A percentile compares a stretch with the other conserved stretches of the same genome.
Evolutionary conservation across 2,888 invertebrate species (phyloP).

Genomic region (Netelia inedita): DNA sequence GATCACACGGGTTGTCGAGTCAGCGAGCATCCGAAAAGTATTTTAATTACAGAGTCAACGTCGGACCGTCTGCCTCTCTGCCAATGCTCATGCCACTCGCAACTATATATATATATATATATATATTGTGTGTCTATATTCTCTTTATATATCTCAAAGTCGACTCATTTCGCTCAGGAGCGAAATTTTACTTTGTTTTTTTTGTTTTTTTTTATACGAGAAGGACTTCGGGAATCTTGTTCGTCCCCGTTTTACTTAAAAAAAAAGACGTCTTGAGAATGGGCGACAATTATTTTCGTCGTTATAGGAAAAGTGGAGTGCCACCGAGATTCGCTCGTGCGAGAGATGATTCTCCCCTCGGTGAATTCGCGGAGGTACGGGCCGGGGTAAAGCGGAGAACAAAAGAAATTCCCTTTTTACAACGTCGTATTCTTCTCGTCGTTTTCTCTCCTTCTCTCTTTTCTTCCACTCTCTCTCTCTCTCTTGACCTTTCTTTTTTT

Average conservation of each 20-base stretch:
- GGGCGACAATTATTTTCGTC: slow-evolving; percentile 46
- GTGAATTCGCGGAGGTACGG: background rate
- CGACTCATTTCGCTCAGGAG: slow-evolving; percentile 49
- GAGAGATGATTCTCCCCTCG: slow-evolving; percentile 47
- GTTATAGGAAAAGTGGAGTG: slow-evolving; percentile 15
- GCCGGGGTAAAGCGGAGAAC: background rate
- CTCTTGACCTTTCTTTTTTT: background rate
- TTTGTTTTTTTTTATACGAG: background rate
- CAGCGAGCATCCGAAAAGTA: slow-evolving; percentile 48
- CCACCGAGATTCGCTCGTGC: slow-evolving; percentile 41
- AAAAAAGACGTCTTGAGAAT: slow-evolving; percentile 2
- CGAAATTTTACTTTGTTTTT: slow-evolving; percentile 31
- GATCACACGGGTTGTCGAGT: slow-evolving; percentile 26
- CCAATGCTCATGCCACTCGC: slow-evolving; percentile 5
- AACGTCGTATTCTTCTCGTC: background rate
- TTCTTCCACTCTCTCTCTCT: background rate
- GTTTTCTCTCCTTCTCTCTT: background rate
- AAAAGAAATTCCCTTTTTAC: background rate
- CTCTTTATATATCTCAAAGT: background rate
- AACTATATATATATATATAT: too few relatives aligned
- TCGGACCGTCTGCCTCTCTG: slow-evolving; percentile 14
- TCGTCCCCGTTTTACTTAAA: slow-evolving; percentile 17
- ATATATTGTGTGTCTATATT: background rate
- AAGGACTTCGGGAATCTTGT: slow-evolving; percentile 25
- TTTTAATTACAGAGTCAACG: slow-evolving; percentile 51